Base-by-base conservation (phyloP, 1,140 invertebrate genomes). In the Papilio dardanus region DNA sequence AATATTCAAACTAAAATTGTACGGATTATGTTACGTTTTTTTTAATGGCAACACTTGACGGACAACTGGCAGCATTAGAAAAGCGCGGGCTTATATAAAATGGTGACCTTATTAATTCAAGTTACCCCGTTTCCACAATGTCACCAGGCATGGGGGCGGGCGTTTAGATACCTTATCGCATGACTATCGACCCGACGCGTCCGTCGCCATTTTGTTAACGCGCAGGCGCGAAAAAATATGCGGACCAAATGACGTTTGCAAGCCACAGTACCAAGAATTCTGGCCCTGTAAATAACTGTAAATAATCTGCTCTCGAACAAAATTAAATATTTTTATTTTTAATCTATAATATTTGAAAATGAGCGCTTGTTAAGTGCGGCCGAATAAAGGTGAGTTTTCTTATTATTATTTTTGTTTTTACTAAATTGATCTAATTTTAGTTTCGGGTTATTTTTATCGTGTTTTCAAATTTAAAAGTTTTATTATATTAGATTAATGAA, bases 91-190 rank as follows among this genome's bases (percentile, higher is more conserved):
- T 80, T 83, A 89, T 88, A 84, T 80, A 82, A 92, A 88, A 74
- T 76, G 73, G 85, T 91, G 90, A 91, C 90, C 90, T 92, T 89
- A 86, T 86, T 91, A 87, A 76, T 81, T 81, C 81, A 79, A 83
- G 85, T 85, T 84, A 91, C 89, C 89, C 91, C 86, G 86, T 89
- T 88, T 84, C 75, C 74, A 87, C 90, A 91, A 90, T 89, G 87
- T 87, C 89, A 86, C 84, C 83, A 83, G 78, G 74, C 82, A 90
- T 90, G 87, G 83, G 86, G 88, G 89, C 84, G 81, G 87, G 87
- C 85, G 84, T 90, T 87, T 81, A 77, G 79, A 82, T 83, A 79
- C 76, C 80, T 88, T 86, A 89, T 90, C 88, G 83, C 65, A 66
- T 74, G 71, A 75, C 77, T 91, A 91, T 89, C 89, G 88, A 91